A percentile compares a stretch with the other conserved stretches of the same genome.
phyloP scores from a whole-genome alignment of 2,888 invertebrate genomes.

The Brachylomia viminalis region DNA sequence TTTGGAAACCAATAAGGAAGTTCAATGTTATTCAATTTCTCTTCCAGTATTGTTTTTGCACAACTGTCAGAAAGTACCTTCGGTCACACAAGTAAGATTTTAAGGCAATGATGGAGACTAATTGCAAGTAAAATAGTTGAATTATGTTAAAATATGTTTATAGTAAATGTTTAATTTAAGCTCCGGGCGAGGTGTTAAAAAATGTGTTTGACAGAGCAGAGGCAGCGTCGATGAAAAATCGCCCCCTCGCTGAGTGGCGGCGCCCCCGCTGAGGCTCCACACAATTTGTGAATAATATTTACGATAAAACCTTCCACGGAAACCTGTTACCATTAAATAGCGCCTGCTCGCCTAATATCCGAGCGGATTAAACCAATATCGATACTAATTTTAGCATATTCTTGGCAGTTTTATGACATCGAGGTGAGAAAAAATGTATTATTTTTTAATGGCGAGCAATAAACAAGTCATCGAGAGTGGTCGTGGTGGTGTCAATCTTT shows the following conservation, averaged over 20 bases:
- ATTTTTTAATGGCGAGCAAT: constrained; percentile 79
- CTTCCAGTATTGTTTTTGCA: not conserved
- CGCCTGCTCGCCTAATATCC: constrained; percentile 77
- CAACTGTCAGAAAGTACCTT: not conserved
- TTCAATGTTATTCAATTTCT: constrained; percentile 8
- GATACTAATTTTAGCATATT: constrained; percentile 76
- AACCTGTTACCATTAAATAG: constrained; percentile 84
- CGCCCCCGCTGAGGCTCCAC: constrained; percentile 86
- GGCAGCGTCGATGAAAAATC: constrained; percentile 88
- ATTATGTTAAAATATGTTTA: constrained; percentile 82
- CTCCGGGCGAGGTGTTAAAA: constrained; percentile 88
- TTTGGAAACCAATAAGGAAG: constrained; percentile 40
- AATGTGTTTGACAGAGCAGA: constrained; percentile 88
- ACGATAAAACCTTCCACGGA: constrained; percentile 85
- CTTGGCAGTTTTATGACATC: constrained; percentile 75
- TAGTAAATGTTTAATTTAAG: constrained; percentile 87
- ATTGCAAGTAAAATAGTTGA: constrained; percentile 39
- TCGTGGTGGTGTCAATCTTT: constrained; percentile 83
- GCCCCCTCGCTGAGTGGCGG: constrained; percentile 87
- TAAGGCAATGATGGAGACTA: not conserved
- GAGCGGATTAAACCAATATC: constrained; percentile 78
- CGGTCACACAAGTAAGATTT: not conserved
- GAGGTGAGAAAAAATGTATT: constrained; percentile 75
- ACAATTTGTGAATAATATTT: constrained; percentile 89
- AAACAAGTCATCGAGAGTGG: constrained; percentile 82